phyloP scores from a whole-genome alignment of 2,888 invertebrate genomes.

The Aplocera efformata region DNA sequence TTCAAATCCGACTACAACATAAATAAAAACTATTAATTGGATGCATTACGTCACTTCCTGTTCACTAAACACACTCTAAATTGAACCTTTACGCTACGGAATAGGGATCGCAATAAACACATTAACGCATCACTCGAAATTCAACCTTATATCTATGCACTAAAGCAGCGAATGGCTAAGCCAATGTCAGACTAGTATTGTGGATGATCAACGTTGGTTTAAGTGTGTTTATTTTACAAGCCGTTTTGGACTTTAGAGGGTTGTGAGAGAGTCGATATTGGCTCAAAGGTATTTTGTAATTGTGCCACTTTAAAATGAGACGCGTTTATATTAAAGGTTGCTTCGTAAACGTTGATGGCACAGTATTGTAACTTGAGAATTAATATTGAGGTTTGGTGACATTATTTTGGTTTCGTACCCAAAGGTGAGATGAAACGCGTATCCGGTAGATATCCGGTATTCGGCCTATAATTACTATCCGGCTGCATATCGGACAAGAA shows the following conservation, averaged over 20 bases:
- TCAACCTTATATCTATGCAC: not conserved
- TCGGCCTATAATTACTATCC: no score
- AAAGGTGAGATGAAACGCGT: no score
- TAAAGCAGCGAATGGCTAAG: no score
- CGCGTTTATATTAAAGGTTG: constrained; percentile 56
- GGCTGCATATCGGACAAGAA: no score
- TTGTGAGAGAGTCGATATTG: constrained; percentile 5
- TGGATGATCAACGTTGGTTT: no score
- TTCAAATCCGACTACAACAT: constrained; percentile 10
- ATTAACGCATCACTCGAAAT: constrained; percentile 5
- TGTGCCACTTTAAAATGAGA: constrained; percentile 55
- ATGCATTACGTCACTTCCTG: constrained; percentile 27
- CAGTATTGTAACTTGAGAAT: constrained; percentile 48
- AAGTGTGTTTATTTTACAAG: no score
- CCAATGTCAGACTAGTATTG: no score
- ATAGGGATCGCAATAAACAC: constrained; percentile 7
- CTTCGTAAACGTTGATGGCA: constrained; percentile 36
- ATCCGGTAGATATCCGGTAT: no score
- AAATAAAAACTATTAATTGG: constrained; percentile 24
- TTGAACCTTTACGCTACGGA: constrained; percentile 6
- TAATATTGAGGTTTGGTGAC: no score
- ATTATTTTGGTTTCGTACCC: no score
- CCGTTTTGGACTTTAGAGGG: not conserved
- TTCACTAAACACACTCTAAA: constrained; percentile 6
- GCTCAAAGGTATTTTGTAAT: constrained; percentile 25